phyloP scores from a whole-genome alignment of 2,797 vertebrate genomes.

The Spinibarbus caldwelli region DNA sequence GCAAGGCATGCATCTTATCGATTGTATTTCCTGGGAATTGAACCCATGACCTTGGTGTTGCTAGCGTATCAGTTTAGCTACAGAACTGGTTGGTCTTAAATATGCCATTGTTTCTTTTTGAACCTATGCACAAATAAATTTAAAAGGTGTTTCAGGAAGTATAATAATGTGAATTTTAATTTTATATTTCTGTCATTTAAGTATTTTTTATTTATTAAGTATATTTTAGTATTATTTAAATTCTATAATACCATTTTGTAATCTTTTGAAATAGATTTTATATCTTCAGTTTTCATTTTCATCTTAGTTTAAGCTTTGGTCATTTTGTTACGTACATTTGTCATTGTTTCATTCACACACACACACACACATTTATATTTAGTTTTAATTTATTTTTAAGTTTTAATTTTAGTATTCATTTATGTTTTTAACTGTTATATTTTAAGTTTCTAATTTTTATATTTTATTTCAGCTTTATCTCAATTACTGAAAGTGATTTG shows the following conservation, averaged over 20 bases:
- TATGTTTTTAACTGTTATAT: too few relatives aligned
- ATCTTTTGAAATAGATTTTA: too few relatives aligned
- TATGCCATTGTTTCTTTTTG: not conserved
- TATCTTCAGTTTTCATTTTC: not conserved
- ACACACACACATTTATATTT: too few relatives aligned
- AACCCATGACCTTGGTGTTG: constrained; percentile 13
- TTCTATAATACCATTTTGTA: not conserved
- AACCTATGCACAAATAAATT: not conserved
- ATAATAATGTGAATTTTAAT: not conserved
- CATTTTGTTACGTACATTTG: not conserved
- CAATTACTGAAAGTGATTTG: too few relatives aligned
- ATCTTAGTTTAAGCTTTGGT: not conserved
- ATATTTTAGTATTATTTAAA: not conserved
- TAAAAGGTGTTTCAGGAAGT: not conserved
- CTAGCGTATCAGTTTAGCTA: not conserved
- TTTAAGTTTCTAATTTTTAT: too few relatives aligned
- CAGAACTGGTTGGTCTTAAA: not conserved
- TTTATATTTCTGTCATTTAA: not conserved
- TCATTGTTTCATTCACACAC: not conserved
- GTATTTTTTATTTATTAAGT: too few relatives aligned
- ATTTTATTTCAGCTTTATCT: too few relatives aligned
- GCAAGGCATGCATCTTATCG: not conserved
- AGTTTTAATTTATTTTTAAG: too few relatives aligned
- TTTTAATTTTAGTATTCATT: too few relatives aligned
- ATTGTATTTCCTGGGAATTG: constrained; percentile 9